Conservation (phyloP, 2,797 vertebrate species). For the Todus mexicanus region DNA sequence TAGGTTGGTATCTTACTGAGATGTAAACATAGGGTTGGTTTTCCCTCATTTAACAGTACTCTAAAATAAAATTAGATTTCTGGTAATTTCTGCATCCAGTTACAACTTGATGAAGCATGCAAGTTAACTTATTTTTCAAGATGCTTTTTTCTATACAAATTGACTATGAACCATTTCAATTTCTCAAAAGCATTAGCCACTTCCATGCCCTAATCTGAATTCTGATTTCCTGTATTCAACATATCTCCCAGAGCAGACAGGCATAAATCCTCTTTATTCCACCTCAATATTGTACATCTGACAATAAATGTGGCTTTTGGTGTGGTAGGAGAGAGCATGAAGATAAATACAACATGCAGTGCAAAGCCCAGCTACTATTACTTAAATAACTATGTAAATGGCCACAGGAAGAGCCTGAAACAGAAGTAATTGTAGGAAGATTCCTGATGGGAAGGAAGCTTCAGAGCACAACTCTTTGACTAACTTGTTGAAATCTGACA, state of each 20-base stretch:
- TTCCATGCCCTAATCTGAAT: not conserved
- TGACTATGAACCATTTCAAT: not conserved
- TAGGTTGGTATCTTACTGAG: not conserved
- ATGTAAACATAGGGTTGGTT: not conserved
- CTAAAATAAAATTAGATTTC: not conserved
- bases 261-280: not conserved
- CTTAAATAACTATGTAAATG: not conserved
- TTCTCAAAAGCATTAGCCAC: not conserved
- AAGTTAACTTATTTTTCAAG: not conserved
- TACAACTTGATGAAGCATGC: not conserved
- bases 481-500: not conserved
- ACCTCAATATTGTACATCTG: not conserved
- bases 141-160: not conserved
- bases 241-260: not conserved
- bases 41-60: not conserved
- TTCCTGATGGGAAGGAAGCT: constrained; percentile 72
- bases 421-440: constrained; percentile 58
- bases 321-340: not conserved
- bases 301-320: not conserved
- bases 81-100: not conserved
- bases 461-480: constrained; percentile 19
- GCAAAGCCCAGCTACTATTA: not conserved
- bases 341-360: not conserved
- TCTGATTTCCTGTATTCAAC: not conserved
- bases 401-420: constrained; percentile 61